A percentile compares a stretch with the other conserved stretches of the same genome.
Conservation (phyloP, 1,140 invertebrate species). For the Lucilia sericata region DNA sequence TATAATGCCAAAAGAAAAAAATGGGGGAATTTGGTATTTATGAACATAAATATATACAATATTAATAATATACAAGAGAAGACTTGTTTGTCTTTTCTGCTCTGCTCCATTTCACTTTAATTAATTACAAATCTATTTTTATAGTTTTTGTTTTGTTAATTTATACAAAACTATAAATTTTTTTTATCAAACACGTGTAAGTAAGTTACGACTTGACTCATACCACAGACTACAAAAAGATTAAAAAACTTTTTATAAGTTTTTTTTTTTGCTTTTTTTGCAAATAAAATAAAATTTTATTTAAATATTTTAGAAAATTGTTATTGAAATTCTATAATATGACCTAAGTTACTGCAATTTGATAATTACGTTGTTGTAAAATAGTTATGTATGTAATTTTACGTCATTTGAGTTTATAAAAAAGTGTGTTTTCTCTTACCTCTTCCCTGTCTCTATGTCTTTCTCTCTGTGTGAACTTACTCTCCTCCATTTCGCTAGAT, state of each 20-base stretch:
- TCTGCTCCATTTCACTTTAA: slow-evolving; percentile 3
- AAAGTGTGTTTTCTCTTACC: not conserved
- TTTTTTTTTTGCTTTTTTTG: too few relatives aligned
- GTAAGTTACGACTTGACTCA: not conserved
- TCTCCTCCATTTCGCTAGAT: not conserved
- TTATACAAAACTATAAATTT: too few relatives aligned
- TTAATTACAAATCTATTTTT: not conserved
- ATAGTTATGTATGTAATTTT: not conserved
- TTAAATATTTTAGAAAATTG: too few relatives aligned
- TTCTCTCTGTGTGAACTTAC: too few relatives aligned
- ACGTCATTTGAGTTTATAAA: not conserved
- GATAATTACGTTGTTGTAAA: too few relatives aligned
- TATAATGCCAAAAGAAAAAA: not conserved
- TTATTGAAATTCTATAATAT: too few relatives aligned
- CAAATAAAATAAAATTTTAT: too few relatives aligned
- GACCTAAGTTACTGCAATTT: too few relatives aligned
- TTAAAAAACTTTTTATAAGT: not conserved
- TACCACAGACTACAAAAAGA: not conserved
- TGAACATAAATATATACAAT: not conserved
- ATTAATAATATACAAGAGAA: too few relatives aligned
- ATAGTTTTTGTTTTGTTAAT: not conserved
- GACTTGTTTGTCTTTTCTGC: not conserved
- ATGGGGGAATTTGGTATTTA: not conserved
- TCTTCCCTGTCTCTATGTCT: too few relatives aligned
- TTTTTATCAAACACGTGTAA: not conserved